Evolutionary conservation across 1,140 invertebrate species (phyloP).

Genomic region (Ridgeia piscesae): DNA sequence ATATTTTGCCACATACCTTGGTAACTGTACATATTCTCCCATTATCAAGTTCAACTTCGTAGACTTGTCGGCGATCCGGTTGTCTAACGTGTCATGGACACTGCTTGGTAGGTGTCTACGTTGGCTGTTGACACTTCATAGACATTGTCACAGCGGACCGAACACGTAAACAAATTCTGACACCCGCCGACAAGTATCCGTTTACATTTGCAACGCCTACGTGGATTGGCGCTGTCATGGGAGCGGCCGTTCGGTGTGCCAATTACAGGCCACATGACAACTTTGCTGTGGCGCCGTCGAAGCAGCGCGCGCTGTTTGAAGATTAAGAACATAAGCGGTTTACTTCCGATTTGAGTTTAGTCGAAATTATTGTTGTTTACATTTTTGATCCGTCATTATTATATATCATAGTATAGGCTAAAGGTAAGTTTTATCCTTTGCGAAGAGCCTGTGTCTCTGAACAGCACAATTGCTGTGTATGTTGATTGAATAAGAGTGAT

Average conservation of each 20-base stretch:
- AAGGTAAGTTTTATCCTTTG: not conserved
- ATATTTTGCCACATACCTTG: not conserved
- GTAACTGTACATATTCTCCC: not conserved
- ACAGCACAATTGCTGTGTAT: too few species aligned
- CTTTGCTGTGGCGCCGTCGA: not conserved
- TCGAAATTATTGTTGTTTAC: not conserved
- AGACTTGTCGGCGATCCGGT: not conserved
- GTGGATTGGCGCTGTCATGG: not conserved
- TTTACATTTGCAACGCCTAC: not conserved
- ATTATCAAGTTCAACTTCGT: not conserved
- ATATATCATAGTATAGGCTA: not conserved
- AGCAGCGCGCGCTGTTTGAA: not conserved
- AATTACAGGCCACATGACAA: not conserved
- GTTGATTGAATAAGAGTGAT: too few species aligned
- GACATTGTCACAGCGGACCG: not conserved
- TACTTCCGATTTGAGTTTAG: not conserved
- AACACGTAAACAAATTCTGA: not conserved
- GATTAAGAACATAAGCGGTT: not conserved
- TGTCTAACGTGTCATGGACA: not conserved
- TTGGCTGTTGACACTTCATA: not conserved
- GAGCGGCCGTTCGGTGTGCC: not conserved
- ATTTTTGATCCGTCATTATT: not conserved
- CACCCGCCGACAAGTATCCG: not conserved
- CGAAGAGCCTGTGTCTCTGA: too few species aligned
- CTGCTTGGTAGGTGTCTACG: not conserved